Evolutionary conservation across 1,140 invertebrate genomes (phyloP), one percentile per base, ranked within the genome.

Genomic region (Chironomus striatipennis): DNA sequence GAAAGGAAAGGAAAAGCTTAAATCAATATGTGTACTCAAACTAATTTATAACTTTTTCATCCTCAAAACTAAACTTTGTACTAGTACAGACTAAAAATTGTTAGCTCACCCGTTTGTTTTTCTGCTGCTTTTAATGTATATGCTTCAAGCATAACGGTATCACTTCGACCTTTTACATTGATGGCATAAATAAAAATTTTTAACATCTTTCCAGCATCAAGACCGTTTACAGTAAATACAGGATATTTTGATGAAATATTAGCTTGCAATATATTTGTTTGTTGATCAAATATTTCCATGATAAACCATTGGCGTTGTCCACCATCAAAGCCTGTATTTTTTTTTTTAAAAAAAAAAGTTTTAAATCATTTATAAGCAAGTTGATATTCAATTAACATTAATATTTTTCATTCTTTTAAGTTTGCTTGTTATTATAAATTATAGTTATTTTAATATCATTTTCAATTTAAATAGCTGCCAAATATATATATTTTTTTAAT

Each of bases 111-210:
- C 80, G 91, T 93, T 83, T 91, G 89, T 79, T 91, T 93, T 78
- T 93, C 91, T 34, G 91, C 90, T 65, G 88, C 85, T 82, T 92
- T 91, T 1, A 93, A 83, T 8, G 89, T 91, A 77, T 86, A 88
- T 17, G 87, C 88, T 78, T 89, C 88, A 1, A 90, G 76, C 12
- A 82, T 78, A 8, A 87, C 83, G 10, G 84, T 77, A 43, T 88
- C 87, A 76, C 88, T 89, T 57, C 83, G 83, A 5, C 89, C 89
- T 75, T 88, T 88, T 18, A 83, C 80, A 79, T 90, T 90, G 8
- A 85, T 85, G 0, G 88, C 85, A 78, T 84, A 86, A 4, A 94
- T 84, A 67, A 87, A 83, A 81, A 94, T 88, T 74, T 87, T 86
- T 21, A 93, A 86, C 42, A 88, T 84, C 75, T 86, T 87, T 2